A percentile compares a stretch with the other conserved stretches of the same genome.
phyloP scores from a whole-genome alignment of 2,888 invertebrate genomes.

The Volucella bombylans region DNA sequence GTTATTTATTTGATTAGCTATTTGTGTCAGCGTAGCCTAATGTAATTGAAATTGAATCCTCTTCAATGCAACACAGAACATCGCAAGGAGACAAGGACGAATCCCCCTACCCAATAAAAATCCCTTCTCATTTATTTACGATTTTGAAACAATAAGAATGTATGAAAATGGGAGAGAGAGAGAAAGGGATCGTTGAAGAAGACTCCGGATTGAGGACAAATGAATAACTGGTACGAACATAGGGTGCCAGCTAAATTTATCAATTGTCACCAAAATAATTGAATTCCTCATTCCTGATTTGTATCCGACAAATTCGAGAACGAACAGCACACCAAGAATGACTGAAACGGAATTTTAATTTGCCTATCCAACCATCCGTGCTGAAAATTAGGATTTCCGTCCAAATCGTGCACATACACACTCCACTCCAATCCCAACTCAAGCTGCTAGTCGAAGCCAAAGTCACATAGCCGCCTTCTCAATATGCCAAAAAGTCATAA shows the following conservation, averaged over 20 bases:
- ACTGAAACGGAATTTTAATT: slow-evolving; percentile 71
- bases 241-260: slow-evolving; percentile 57
- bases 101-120: slow-evolving; percentile 25
- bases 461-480: not conserved
- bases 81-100: not conserved
- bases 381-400: slow-evolving; percentile 68
- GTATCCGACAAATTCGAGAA: slow-evolving; percentile 33
- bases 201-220: not conserved
- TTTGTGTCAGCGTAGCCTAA: slow-evolving; percentile 68
- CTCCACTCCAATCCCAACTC: not conserved
- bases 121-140: slow-evolving; percentile 64
- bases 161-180: not conserved
- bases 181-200: slow-evolving; percentile 28
- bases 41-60: slow-evolving; percentile 71
- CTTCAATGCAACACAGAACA: slow-evolving; percentile 29
- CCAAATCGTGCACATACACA: slow-evolving; percentile 53
- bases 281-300: slow-evolving; percentile 73
- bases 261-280: slow-evolving; percentile 74
- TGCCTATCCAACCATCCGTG: slow-evolving; percentile 68
- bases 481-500: slow-evolving; percentile 54
- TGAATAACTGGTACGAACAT: slow-evolving; percentile 21
- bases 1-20: slow-evolving; percentile 71
- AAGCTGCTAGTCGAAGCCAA: no score
- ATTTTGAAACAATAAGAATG: slow-evolving; percentile 63
- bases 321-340: slow-evolving; percentile 31